A percentile compares a stretch with the other conserved stretches of the same genome.
Conservation (phyloP, 2,113 vertebrate genomes). For the Phrynosoma platyrhinos region DNA sequence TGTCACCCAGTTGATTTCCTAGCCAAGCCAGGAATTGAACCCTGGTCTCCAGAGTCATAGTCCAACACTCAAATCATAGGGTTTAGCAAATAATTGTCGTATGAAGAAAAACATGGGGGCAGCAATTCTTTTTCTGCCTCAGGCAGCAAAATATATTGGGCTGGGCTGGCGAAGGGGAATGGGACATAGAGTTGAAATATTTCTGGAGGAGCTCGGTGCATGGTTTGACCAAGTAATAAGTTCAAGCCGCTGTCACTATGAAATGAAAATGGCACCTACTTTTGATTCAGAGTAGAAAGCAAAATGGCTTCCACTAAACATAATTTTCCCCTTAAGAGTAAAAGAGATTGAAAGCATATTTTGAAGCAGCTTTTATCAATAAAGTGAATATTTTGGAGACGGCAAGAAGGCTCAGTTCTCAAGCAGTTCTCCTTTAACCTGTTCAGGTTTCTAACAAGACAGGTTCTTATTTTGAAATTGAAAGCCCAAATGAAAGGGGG, state of each 20-base stretch:
- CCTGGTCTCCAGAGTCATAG: no score
- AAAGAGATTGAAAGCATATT: slow-evolving; percentile 60
- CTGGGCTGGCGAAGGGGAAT: neutral
- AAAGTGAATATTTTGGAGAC: slow-evolving; percentile 62
- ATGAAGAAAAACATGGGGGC: no score
- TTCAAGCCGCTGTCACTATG: slow-evolving; percentile 34
- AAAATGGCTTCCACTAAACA: slow-evolving; percentile 59
- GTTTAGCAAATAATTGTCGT: no score
- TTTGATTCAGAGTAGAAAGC: slow-evolving; percentile 53
- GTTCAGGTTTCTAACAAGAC: slow-evolving; percentile 74
- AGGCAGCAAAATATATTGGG: no score
- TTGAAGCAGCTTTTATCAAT: slow-evolving; percentile 52
- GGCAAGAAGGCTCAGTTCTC: slow-evolving; percentile 24
- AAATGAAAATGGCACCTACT: slow-evolving; percentile 57
- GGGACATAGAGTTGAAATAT: neutral
- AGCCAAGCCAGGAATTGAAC: no score
- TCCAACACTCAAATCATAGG: no score
- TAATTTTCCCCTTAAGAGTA: slow-evolving; percentile 42
- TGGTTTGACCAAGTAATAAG: neutral
- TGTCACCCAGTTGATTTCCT: no score
- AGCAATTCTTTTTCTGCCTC: no score
- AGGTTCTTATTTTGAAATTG: slow-evolving; percentile 70
- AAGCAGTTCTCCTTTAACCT: slow-evolving; percentile 55
- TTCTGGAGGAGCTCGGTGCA: neutral
- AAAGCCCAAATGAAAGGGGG: slow-evolving; percentile 63